phyloP scores from a whole-genome alignment of 92 coral and sea anemone genomes.

The Porites evermanni region DNA sequence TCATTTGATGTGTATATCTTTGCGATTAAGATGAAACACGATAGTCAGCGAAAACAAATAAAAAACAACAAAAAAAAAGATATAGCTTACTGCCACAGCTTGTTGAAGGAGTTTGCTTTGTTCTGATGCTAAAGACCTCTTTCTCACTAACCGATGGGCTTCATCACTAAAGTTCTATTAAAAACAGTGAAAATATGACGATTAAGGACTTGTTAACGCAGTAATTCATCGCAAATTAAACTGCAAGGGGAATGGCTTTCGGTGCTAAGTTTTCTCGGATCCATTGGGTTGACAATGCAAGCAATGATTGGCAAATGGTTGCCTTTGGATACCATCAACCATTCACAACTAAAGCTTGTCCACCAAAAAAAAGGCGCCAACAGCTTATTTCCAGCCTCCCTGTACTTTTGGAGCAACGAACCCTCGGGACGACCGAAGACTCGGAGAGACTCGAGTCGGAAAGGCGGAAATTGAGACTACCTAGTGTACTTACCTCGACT shows the following conservation, averaged over 20 bases:
- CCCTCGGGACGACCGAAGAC: too few species aligned
- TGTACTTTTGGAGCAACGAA: too few species aligned
- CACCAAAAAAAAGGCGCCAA: too few species aligned
- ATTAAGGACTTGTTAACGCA: background rate
- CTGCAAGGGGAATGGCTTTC: background rate
- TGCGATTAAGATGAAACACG: background rate
- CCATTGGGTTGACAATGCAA: background rate
- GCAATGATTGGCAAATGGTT: background rate
- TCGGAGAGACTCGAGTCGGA: too few species aligned
- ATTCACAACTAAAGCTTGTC: background rate
- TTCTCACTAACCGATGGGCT: constrained; percentile 53
- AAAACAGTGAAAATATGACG: background rate
- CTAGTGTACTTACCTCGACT: constrained; percentile 52
- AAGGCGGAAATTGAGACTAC: too few species aligned
- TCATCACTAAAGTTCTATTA: constrained; percentile 78
- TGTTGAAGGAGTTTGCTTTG: constrained; percentile 66
- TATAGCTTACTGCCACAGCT: constrained; percentile 35
- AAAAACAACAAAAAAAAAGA: background rate
- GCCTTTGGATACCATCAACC: background rate
- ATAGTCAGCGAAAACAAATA: background rate
- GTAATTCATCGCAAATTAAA: background rate
- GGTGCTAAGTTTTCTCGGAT: background rate
- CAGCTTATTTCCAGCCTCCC: too few species aligned
- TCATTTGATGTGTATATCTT: background rate
- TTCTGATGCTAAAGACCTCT: constrained; percentile 61